These are phyloP conservation scores for Tipula unca DNA, from an alignment of 2,888 invertebrate genomes.

Conservation along the genomic window DNA sequence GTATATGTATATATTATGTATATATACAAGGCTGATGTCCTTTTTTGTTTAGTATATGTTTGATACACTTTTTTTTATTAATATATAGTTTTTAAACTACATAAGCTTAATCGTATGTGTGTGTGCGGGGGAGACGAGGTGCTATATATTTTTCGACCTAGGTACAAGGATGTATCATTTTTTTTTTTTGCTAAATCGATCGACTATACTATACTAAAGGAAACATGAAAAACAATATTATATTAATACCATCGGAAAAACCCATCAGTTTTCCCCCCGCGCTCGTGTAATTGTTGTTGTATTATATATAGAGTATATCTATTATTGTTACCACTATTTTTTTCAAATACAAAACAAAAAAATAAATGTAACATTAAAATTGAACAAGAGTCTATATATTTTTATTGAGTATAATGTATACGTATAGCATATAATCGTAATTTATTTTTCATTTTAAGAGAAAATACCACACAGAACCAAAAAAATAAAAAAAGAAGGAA, in stretches of 20 bases:
- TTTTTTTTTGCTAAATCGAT: background rate
- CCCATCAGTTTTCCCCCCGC: background rate
- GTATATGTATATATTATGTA: background rate
- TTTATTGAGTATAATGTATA: conserved; percentile 2
- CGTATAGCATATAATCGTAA: background rate
- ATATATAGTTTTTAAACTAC: background rate
- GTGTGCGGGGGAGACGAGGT: background rate
- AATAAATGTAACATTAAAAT: background rate
- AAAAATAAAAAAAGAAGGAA: background rate
- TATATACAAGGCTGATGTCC: background rate
- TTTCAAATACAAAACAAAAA: background rate
- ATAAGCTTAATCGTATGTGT: background rate
- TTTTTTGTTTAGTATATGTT: background rate
- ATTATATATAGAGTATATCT: background rate
- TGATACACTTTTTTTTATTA: background rate
- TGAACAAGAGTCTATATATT: conserved; percentile 8
- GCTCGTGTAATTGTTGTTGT: background rate
- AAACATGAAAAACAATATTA: conserved; percentile 3
- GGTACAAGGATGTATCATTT: background rate
- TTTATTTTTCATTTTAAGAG: background rate
- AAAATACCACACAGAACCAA: background rate
- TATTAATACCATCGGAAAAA: background rate
- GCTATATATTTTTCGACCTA: background rate
- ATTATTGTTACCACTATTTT: background rate
- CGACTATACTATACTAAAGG: background rate